Evolutionary conservation across 2,888 invertebrate species (phyloP), one percentile per base, ranked within the genome.

Genomic region (Mactromeris polynyma): DNA sequence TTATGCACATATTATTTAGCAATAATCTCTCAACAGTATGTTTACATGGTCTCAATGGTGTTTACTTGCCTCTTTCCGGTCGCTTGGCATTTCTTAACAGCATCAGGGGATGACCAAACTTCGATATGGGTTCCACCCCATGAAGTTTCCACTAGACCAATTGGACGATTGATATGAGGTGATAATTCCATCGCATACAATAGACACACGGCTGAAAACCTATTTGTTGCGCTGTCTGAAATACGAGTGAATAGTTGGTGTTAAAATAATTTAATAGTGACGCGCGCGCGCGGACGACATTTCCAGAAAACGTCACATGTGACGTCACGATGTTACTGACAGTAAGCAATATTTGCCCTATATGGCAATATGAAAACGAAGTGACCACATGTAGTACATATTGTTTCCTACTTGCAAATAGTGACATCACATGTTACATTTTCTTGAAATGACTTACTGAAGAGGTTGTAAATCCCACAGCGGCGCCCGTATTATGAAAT

Each of bases 91-190:
- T 79, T 73, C n/a, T 80, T 64, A n/a, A 88, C 46, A 2, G 91
- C 90, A 31, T 90, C 90, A 7, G 90, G 90, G 0, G 91, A 89
- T 6, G 90, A 90, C 91, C 91, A 91, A 1, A 80, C 87, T 69
- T 91, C 90, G 31, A 91, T 89, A 9, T 82, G 26, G 2, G 91
- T 90, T 6, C 90, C 90, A 46, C 91, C 91, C 85, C 85, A 89
- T 6, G 77, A 83, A 1, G 91, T 83, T 64, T 89, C 86, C 3
- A 91, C 85, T 54, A 91, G 46, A 40, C 91, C 91, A 31, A 91
- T 91, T 40, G 91, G 91, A 17, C 89, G 83, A 40, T 89, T 86
- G 21, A 90, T 77, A 33, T 87, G 85, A 14, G 85, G 87, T 26
- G 89, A 81, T 19, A 91, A 40, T 26, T 91, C 87, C 51, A 83